Conservation (phyloP, 2,797 vertebrate species). For the Myiotriccus ornatus region DNA sequence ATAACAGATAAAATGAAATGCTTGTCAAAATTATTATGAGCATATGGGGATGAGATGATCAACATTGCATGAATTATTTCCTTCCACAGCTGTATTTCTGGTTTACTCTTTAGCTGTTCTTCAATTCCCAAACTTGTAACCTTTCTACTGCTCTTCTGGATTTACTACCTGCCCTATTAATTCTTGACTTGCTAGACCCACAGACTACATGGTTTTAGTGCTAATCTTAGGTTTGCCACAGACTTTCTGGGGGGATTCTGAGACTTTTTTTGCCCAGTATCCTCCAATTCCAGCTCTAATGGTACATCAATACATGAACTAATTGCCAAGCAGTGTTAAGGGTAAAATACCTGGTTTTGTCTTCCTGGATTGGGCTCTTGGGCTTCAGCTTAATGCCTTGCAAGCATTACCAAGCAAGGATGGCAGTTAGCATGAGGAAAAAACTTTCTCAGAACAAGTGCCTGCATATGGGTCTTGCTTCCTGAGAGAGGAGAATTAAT, state of each 20-base stretch:
- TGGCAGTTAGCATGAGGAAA: not conserved
- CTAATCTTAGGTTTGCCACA: not conserved
- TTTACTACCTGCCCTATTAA: not conserved
- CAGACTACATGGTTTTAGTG: not conserved
- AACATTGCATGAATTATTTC: not conserved
- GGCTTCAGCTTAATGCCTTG: not conserved
- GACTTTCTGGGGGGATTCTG: not conserved
- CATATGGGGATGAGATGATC: not conserved
- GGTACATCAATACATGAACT: not conserved
- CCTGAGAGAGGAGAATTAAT: not conserved
- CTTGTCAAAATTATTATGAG: slow-evolving; percentile 21
- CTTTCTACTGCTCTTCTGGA: not conserved
- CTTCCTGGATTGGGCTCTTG: not conserved
- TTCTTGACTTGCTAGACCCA: not conserved
- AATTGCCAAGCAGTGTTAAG: not conserved
- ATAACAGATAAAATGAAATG: slow-evolving; percentile 18
- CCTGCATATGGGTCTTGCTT: not conserved
- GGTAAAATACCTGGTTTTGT: not conserved
- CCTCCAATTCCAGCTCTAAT: not conserved
- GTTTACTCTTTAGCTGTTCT: not conserved
- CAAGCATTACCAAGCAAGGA: not conserved
- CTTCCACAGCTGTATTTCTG: not conserved
- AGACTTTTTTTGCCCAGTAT: not conserved
- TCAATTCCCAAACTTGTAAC: not conserved
- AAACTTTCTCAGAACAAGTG: not conserved